These are phyloP conservation scores for Gymnoscelis rufifasciata DNA, from an alignment of 2,888 invertebrate genomes.

Conservation along the genomic window DNA sequence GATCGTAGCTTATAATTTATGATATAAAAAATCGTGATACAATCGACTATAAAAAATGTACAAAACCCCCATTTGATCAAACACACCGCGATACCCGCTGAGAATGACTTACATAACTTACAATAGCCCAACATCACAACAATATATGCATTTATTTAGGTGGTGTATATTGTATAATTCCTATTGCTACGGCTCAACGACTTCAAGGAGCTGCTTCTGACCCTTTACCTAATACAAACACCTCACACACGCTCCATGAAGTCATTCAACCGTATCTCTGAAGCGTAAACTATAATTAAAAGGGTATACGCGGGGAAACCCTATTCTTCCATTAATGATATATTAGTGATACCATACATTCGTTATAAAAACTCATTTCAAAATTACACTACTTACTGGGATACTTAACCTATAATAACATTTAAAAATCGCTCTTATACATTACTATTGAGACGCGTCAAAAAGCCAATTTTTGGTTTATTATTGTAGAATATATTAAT, in stretches of 20 bases:
- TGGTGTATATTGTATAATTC: slow-evolving; percentile 35
- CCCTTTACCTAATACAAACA: too few species aligned
- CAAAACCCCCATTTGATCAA: slow-evolving; percentile 40
- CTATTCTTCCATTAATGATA: slow-evolving; percentile 16
- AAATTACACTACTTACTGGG: slow-evolving; percentile 53
- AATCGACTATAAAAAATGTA: slow-evolving; percentile 45
- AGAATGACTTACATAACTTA: slow-evolving; percentile 67
- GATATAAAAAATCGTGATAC: slow-evolving; percentile 29
- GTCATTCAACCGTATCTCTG: not conserved
- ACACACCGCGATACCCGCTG: slow-evolving; percentile 50
- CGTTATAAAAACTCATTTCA: slow-evolving; percentile 38
- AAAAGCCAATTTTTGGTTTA: slow-evolving; percentile 75
- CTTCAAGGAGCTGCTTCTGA: slow-evolving; percentile 3
- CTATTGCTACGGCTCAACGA: slow-evolving; percentile 2
- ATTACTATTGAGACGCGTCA: slow-evolving; percentile 56
- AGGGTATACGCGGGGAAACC: slow-evolving; percentile 5
- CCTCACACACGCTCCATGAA: slow-evolving; percentile 6
- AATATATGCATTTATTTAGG: slow-evolving; percentile 39
- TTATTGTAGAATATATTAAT: slow-evolving; percentile 46
- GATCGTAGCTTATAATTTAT: slow-evolving; percentile 28
- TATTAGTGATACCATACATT: slow-evolving; percentile 23
- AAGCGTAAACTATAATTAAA: slow-evolving; percentile 24
- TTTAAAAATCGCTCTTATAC: slow-evolving; percentile 64
- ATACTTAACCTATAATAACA: slow-evolving; percentile 61
- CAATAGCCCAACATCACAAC: slow-evolving; percentile 70